phyloP scores from a whole-genome alignment of 2,113 vertebrate genomes.

The Crotophaga sulcirostris region DNA sequence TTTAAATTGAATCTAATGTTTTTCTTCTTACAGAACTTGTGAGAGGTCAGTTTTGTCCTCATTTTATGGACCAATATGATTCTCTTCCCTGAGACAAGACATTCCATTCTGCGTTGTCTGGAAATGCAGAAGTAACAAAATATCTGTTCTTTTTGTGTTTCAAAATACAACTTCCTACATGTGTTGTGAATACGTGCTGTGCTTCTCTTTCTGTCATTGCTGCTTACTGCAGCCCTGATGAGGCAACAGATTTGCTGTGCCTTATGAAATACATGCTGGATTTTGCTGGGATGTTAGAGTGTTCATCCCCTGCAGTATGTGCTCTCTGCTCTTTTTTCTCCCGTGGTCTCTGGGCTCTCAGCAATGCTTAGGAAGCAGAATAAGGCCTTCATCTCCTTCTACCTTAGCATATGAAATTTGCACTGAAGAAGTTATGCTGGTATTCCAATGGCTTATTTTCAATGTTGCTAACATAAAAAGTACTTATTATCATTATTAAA shows the following conservation, averaged over 20 bases:
- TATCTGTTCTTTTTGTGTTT: background rate
- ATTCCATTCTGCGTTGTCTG: background rate
- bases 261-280: background rate
- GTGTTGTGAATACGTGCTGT: fast-evolving
- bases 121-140: background rate
- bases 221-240: fast-evolving
- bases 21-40: background rate
- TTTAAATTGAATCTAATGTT: background rate
- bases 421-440: background rate
- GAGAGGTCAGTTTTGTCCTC: background rate
- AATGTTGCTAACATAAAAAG: background rate
- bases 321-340: background rate
- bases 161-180: background rate
- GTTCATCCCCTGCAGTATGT: background rate
- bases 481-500: background rate
- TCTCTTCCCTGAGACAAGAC: background rate
- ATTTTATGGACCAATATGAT: background rate
- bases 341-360: fast-evolving
- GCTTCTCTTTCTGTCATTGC: background rate
- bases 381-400: background rate
- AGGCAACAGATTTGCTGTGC: background rate
- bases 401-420: background rate
- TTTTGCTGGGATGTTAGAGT: background rate
- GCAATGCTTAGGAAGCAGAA: background rate
- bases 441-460: background rate